phyloP scores from a whole-genome alignment of 2,888 invertebrate genomes.

The Eristalis intricaria region DNA sequence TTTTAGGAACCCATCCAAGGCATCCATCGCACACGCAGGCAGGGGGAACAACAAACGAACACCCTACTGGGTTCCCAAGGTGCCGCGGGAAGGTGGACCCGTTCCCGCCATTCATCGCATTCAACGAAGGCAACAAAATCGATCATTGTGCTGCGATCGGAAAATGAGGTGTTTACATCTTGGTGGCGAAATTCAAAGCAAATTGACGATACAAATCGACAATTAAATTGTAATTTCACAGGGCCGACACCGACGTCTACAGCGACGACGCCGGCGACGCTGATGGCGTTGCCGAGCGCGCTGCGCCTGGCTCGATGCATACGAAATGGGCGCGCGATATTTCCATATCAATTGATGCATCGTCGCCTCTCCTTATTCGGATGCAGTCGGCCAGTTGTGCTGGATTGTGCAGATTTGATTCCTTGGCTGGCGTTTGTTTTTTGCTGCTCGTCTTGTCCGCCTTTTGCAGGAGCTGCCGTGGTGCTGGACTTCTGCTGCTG shows the following conservation, averaged over 20 bases:
- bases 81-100: neutral
- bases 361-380: constrained; percentile 63
- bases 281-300: neutral
- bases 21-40: constrained; percentile 7
- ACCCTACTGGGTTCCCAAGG: constrained; percentile 30
- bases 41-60: constrained; percentile 13
- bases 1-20: constrained; percentile 6
- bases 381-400: constrained; percentile 13
- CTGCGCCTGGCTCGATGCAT: constrained; percentile 50
- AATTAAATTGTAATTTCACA: constrained; percentile 72
- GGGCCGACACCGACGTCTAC: constrained; percentile 11
- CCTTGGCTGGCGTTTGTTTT: constrained; percentile 40
- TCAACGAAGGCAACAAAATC: constrained; percentile 46
- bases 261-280: neutral
- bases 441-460: constrained; percentile 14
- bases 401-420: constrained; percentile 56
- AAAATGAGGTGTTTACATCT: constrained; percentile 71
- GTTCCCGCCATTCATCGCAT: neutral
- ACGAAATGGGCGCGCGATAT: constrained; percentile 66
- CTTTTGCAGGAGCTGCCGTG: constrained; percentile 40
- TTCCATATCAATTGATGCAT: constrained; percentile 71
- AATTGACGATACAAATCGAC: constrained; percentile 72
- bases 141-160: constrained; percentile 57
- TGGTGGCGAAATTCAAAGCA: constrained; percentile 72
- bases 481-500: constrained; percentile 30